Evolutionary conservation across 2,888 invertebrate genomes (phyloP).

Genomic region (Diabrotica balteata): DNA sequence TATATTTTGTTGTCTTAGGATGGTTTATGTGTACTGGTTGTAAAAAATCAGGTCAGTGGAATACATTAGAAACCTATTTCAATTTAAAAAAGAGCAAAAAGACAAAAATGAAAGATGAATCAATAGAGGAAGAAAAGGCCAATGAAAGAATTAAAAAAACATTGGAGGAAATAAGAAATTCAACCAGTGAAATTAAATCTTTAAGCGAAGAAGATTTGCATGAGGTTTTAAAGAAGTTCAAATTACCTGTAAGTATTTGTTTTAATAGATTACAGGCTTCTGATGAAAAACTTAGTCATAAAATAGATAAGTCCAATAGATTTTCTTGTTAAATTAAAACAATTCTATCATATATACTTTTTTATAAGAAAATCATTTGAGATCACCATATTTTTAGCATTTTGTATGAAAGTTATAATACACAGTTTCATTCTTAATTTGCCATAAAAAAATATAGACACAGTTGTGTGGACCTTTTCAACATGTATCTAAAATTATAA

Average conservation of each 20-base stretch:
- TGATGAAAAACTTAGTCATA: too few relatives aligned
- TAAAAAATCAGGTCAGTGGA: conserved; percentile 72
- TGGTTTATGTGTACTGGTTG: conserved; percentile 75
- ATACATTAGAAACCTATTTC: conserved; percentile 65
- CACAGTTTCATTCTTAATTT: too few relatives aligned
- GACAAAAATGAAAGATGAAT: conserved; percentile 31
- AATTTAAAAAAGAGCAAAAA: conserved; percentile 46
- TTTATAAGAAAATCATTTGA: too few relatives aligned
- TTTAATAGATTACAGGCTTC: not conserved
- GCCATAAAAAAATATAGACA: too few relatives aligned
- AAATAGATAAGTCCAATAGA: too few relatives aligned
- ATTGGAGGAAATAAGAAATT: conserved; percentile 61
- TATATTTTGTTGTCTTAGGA: conserved; percentile 60
- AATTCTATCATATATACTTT: too few relatives aligned
- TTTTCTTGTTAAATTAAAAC: too few relatives aligned
- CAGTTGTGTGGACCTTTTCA: too few relatives aligned
- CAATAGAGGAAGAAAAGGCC: conserved; percentile 52
- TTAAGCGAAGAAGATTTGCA: conserved; percentile 61
- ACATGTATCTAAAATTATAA: too few relatives aligned
- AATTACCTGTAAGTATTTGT: conserved; percentile 63
- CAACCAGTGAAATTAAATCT: conserved; percentile 60
- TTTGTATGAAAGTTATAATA: too few relatives aligned
- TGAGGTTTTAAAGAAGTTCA: conserved; percentile 65
- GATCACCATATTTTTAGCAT: too few relatives aligned
- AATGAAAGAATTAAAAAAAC: conserved; percentile 59